Evolutionary conservation across 2,888 invertebrate species (phyloP).

Genomic region (Scelioninae gen. 1): DNA sequence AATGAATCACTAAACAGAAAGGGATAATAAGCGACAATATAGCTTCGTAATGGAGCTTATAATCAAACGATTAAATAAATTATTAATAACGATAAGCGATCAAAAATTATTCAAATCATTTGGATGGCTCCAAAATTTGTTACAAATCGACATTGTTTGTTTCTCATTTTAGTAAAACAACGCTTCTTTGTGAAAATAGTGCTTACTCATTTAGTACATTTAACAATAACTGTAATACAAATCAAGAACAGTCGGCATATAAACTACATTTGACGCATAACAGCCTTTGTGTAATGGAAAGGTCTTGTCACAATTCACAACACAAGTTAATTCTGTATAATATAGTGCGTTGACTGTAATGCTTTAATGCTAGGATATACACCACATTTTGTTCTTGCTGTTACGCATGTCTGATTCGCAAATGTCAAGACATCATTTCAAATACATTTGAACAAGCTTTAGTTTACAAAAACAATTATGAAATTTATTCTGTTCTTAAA

Average conservation of each 20-base stretch:
- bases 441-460: neutral
- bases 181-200: constrained; percentile 35
- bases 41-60: constrained; percentile 24
- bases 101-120: constrained; percentile 8
- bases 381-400: constrained; percentile 27
- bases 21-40: constrained; percentile 11
- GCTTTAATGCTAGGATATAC: constrained; percentile 49
- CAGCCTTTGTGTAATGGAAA: constrained; percentile 68
- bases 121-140: neutral
- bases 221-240: constrained; percentile 59
- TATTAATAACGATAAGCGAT: constrained; percentile 7
- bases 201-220: constrained; percentile 41
- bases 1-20: constrained; percentile 31
- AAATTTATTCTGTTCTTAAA: too few species aligned
- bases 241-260: constrained; percentile 54
- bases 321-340: constrained; percentile 62
- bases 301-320: constrained; percentile 67
- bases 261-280: constrained; percentile 63
- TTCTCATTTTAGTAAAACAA: constrained; percentile 15
- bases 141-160: constrained; percentile 1
- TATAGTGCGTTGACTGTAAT: constrained; percentile 50
- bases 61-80: constrained; percentile 32
- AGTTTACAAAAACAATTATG: neutral
- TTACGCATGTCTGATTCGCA: constrained; percentile 25
- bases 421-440: constrained; percentile 15